A percentile compares a stretch with the other conserved stretches of the same genome.
phyloP scores from a whole-genome alignment of 2,113 vertebrate genomes.

The Pithys albifrons region DNA sequence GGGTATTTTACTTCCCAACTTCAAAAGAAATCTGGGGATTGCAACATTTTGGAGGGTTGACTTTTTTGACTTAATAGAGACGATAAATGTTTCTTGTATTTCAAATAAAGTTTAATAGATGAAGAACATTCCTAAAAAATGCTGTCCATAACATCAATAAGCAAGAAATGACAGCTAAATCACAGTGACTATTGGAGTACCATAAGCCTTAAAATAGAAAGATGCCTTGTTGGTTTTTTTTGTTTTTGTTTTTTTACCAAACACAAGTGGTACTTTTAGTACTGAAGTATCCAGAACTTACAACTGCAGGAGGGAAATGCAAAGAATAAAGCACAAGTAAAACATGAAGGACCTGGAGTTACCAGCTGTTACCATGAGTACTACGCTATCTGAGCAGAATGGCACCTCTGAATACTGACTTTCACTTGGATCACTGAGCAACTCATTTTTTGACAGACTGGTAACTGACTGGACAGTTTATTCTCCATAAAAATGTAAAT shows the following conservation, averaged over 20 bases:
- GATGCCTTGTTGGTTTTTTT: neutral
- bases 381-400: neutral
- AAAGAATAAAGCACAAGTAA: neutral
- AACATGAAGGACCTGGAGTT: neutral
- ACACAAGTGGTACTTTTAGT: neutral
- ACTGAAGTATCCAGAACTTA: neutral
- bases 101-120: neutral
- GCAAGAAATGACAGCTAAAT: neutral
- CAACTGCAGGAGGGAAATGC: neutral
- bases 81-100: neutral
- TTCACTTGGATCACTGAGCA: neutral
- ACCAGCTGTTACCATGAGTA: neutral
- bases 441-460: neutral
- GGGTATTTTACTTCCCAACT: neutral
- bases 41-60: neutral
- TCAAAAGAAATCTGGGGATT: neutral
- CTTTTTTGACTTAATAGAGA: neutral
- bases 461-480: neutral
- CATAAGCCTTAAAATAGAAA: neutral
- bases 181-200: neutral
- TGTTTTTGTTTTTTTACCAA: neutral
- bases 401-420: neutral
- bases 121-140: neutral
- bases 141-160: rapidly evolving
- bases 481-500: neutral